phyloP scores from a whole-genome alignment of 2,888 invertebrate genomes.

The Apamea epomidion region DNA sequence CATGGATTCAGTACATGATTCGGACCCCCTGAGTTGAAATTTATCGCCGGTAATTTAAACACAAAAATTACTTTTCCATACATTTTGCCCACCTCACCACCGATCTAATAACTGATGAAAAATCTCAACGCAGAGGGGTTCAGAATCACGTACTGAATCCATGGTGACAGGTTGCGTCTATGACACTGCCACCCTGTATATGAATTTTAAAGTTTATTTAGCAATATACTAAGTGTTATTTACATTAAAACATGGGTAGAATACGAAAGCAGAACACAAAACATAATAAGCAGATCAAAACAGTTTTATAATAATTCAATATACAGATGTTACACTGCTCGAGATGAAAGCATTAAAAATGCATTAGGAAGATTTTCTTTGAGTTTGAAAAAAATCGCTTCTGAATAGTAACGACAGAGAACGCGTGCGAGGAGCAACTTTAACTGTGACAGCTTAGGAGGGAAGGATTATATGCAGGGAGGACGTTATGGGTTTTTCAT shows the following conservation, averaged over 20 bases:
- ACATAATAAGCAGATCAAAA: slow-evolving; percentile 19
- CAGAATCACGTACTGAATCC: too few species aligned
- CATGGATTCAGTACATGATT: too few species aligned
- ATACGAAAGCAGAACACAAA: not conserved
- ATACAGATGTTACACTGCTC: slow-evolving; percentile 47
- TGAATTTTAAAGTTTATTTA: too few species aligned
- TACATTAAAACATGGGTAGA: not conserved
- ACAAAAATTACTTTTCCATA: too few species aligned
- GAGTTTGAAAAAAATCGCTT: slow-evolving; percentile 53
- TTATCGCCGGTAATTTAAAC: too few species aligned
- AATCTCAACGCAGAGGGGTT: too few species aligned
- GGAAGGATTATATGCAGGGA: slow-evolving; percentile 18
- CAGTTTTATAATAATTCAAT: slow-evolving; percentile 49
- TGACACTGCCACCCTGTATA: too few species aligned
- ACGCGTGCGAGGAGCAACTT: slow-evolving; percentile 19
- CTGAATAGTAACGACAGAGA: slow-evolving; percentile 51
- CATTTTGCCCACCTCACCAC: too few species aligned
- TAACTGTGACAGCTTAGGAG: slow-evolving; percentile 29
- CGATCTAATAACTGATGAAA: too few species aligned
- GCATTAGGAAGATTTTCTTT: slow-evolving; percentile 63
- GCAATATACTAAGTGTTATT: too few species aligned
- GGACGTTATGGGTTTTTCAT: slow-evolving; percentile 1
- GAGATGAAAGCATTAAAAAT: slow-evolving; percentile 63
- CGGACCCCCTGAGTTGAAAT: too few species aligned
- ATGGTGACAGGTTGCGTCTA: too few species aligned